Percentiles rank a stretch among this genome's conserved stretches.
Evolutionary conservation across 2,888 invertebrate species (phyloP).

Genomic region (Thera obeliscata): DNA sequence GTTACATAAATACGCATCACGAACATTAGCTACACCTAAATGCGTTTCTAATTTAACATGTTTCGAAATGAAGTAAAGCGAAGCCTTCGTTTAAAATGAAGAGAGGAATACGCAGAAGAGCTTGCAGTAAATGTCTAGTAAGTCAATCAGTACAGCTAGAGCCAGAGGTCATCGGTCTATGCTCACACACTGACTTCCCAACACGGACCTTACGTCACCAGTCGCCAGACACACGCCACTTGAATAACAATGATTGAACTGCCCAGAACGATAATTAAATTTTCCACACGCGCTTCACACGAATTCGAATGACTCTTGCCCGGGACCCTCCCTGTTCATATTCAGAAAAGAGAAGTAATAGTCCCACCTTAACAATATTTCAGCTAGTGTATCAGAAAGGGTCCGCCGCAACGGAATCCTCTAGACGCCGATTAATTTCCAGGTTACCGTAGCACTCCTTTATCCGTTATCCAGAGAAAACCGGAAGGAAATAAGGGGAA

Average conservation of each 20-base stretch:
- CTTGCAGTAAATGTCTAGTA: conserved; percentile 16
- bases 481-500: conserved; percentile 49
- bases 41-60: neutral
- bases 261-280: conserved; percentile 76
- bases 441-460: conserved; percentile 55
- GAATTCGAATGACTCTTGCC: conserved; percentile 47
- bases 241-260: conserved; percentile 76
- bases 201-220: conserved; percentile 72
- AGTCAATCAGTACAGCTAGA: conserved; percentile 48
- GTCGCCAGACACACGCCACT: conserved; percentile 69
- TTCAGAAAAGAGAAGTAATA: conserved; percentile 45
- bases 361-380: conserved; percentile 51
- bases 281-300: conserved; percentile 72
- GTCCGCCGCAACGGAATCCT: conserved; percentile 52
- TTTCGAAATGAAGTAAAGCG: neutral
- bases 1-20: conserved; percentile 23
- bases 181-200: conserved; percentile 50
- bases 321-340: conserved; percentile 48
- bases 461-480: conserved; percentile 52
- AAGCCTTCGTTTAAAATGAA: neutral
- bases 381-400: conserved; percentile 51
- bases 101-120: conserved; percentile 8
- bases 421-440: conserved; percentile 66
- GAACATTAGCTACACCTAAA: conserved; percentile 10
- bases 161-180: conserved; percentile 73